phyloP scores from a whole-genome alignment of 2,113 vertebrate species.

The Cepphus grylle region DNA sequence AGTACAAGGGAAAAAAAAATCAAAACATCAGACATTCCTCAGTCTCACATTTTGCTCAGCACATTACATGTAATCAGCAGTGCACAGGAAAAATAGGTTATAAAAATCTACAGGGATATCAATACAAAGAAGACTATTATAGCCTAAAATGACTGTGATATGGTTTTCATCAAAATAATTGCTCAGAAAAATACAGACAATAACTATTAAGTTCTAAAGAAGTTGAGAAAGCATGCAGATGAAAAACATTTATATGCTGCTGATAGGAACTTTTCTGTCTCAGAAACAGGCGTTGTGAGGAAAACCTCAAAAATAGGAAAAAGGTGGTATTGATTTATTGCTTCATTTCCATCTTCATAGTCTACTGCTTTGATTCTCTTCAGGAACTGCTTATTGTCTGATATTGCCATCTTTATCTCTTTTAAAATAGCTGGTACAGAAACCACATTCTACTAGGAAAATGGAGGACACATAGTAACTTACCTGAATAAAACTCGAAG shows the following conservation, averaged over 20 bases:
- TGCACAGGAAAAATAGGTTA: slow-evolving; percentile 39
- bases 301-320: background rate
- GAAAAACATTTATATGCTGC: background rate
- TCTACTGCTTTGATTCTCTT: background rate
- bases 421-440: background rate
- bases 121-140: slow-evolving; percentile 9
- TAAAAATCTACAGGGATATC: slow-evolving; percentile 40
- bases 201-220: background rate
- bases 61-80: slow-evolving; percentile 20
- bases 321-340: background rate
- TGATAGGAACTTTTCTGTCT: background rate
- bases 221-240: background rate
- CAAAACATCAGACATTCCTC: background rate
- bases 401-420: background rate
- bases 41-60: slow-evolving; percentile 34
- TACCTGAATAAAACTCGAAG: background rate
- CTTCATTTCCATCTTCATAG: background rate
- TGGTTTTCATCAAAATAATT: slow-evolving; percentile 61
- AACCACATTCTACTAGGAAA: background rate
- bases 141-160: slow-evolving; percentile 46
- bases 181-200: background rate
- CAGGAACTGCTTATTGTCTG: background rate
- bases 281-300: background rate
- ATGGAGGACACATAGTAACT: background rate
- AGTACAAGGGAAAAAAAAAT: background rate